A percentile compares a stretch with the other conserved stretches of the same genome.
These are phyloP conservation scores for Nyctalus aviator DNA, from an alignment of 2,797 vertebrate genomes.

Conservation along the genomic window DNA sequence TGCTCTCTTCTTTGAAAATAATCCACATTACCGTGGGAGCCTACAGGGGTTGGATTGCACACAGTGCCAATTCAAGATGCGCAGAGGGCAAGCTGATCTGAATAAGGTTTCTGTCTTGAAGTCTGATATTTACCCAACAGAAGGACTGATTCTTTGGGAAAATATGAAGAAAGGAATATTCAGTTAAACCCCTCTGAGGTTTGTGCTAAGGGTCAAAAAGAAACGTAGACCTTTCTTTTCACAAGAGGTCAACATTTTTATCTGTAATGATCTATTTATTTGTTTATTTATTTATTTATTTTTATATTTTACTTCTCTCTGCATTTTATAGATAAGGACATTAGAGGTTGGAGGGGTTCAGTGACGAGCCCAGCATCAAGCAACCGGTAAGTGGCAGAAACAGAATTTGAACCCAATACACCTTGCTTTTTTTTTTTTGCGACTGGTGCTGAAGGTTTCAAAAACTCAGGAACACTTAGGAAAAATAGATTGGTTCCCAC, in stretches of 20 bases:
- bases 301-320: not conserved
- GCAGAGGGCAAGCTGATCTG: not conserved
- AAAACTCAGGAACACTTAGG: not conserved
- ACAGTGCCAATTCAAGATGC: not conserved
- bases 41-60: not conserved
- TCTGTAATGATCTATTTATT: not conserved
- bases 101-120: not conserved
- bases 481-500: not conserved
- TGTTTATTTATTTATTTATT: not conserved
- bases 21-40: not conserved
- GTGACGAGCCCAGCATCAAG: not conserved
- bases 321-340: constrained; percentile 3
- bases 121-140: not conserved
- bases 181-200: not conserved
- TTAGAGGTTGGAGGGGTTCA: not conserved
- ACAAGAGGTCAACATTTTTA: constrained; percentile 20
- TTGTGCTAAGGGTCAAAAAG: not conserved
- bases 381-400: not conserved
- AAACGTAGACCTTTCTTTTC: not conserved
- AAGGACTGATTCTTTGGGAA: constrained; percentile 27
- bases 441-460: not conserved
- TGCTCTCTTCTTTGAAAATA: constrained; percentile 28
- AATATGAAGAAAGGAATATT: not conserved
- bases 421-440: not conserved
- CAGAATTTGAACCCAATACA: not conserved